phyloP scores from a whole-genome alignment of 2,113 vertebrate species.

The Coracopsis vasa region DNA sequence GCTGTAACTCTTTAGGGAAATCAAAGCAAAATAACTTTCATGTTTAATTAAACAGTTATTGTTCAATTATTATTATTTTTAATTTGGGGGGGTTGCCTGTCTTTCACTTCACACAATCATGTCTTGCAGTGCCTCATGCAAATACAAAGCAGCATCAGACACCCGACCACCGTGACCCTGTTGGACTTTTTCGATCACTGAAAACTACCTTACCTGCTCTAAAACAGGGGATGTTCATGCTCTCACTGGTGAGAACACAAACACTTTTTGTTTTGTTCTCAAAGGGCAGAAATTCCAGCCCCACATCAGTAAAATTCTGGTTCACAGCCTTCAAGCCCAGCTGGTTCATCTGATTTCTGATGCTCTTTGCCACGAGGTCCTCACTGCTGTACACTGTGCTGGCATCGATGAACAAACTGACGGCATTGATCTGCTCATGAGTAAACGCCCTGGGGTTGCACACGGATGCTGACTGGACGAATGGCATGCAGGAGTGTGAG shows the following conservation, averaged over 20 bases:
- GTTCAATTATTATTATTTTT: neutral
- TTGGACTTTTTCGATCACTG: neutral
- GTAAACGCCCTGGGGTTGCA: neutral
- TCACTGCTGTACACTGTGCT: conserved; percentile 87
- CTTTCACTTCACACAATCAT: neutral
- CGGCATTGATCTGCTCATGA: conserved; percentile 88
- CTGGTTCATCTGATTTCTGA: conserved; percentile 80
- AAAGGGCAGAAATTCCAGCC: conserved; percentile 81
- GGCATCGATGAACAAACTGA: conserved; percentile 87
- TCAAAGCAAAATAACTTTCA: neutral
- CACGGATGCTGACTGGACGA: conserved; percentile 33
- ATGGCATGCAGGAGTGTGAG: conserved; percentile 59
- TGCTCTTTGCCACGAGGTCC: conserved; percentile 58
- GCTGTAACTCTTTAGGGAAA: neutral
- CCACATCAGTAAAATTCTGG: conserved; percentile 75
- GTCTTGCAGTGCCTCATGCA: neutral
- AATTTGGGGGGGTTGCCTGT: neutral
- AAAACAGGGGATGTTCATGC: conserved; percentile 69
- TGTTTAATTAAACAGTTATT: neutral
- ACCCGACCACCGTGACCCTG: neutral
- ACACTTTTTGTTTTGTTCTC: conserved; percentile 19
- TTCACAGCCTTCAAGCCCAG: conserved; percentile 85
- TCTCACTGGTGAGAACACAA: conserved; percentile 68
- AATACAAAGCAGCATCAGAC: neutral
- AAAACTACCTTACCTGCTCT: conserved; percentile 60